phyloP scores from a whole-genome alignment of 2,113 vertebrate species.

The Potamarius usumacintae region DNA sequence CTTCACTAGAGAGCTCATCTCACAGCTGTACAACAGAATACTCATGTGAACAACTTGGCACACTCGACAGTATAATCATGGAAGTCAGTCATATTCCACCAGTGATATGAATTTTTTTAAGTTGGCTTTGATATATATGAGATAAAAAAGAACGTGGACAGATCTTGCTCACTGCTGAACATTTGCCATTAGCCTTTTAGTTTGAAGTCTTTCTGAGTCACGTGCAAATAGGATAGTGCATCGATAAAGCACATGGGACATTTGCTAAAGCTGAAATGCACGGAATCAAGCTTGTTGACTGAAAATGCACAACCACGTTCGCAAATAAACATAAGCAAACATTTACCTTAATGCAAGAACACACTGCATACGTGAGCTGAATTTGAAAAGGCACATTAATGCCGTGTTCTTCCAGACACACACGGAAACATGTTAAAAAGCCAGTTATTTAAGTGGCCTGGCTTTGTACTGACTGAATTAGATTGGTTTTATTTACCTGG shows the following conservation, averaged over 20 bases:
- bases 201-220: not conserved
- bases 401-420: not conserved
- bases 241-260: not conserved
- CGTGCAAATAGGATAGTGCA: not conserved
- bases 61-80: not conserved
- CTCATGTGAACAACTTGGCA: not conserved
- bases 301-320: not conserved
- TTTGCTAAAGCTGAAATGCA: not conserved
- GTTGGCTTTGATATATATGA: not conserved
- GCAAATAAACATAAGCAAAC: not conserved
- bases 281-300: not conserved
- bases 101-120: not conserved
- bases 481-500: not conserved
- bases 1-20: constrained; percentile 16
- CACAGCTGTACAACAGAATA: not conserved
- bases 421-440: not conserved
- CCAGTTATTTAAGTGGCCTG: no score
- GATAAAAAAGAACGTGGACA: not conserved
- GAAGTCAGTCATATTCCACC: not conserved
- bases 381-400: not conserved
- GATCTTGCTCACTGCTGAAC: not conserved
- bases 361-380: not conserved
- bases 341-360: not conserved
- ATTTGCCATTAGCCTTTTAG: not conserved
- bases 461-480: not conserved